phyloP scores from a whole-genome alignment of 2,797 vertebrate genomes.

The Melanotaenia pygmaea region DNA sequence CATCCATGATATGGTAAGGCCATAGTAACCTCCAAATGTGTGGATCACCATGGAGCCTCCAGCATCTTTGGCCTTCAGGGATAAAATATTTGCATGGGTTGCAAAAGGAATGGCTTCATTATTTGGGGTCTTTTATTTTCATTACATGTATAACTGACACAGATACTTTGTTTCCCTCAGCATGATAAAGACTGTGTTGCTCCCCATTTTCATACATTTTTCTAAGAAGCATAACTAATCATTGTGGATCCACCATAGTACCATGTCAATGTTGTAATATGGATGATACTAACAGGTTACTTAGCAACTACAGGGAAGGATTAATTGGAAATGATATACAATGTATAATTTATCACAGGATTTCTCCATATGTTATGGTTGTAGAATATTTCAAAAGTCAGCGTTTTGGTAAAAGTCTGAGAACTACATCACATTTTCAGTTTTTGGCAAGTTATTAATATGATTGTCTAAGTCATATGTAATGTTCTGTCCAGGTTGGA shows the following conservation, averaged over 20 bases:
- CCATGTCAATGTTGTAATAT: neutral
- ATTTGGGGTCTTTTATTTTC: neutral
- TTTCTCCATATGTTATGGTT: neutral
- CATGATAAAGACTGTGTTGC: neutral
- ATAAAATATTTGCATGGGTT: slow-evolving; percentile 5
- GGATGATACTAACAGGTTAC: neutral
- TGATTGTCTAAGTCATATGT: no score
- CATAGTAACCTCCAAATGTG: slow-evolving; percentile 95
- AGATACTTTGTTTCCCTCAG: neutral
- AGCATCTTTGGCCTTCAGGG: slow-evolving; percentile 90
- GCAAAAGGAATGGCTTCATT: neutral
- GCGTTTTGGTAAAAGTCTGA: neutral
- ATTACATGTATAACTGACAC: neutral
- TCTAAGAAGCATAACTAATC: neutral
- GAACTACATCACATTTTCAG: neutral
- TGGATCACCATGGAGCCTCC: slow-evolving; percentile 99
- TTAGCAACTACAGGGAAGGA: neutral
- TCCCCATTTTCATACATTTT: neutral
- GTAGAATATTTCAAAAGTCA: neutral
- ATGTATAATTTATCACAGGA: neutral
- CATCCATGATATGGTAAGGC: slow-evolving; percentile 91
- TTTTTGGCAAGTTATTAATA: neutral
- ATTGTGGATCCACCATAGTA: neutral
- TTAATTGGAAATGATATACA: neutral
- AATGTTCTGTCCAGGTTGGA: neutral